A percentile compares a stretch with the other conserved stretches of the same genome.
phyloP scores from a whole-genome alignment of 2,113 vertebrate genomes.

The Syngnathus floridae region DNA sequence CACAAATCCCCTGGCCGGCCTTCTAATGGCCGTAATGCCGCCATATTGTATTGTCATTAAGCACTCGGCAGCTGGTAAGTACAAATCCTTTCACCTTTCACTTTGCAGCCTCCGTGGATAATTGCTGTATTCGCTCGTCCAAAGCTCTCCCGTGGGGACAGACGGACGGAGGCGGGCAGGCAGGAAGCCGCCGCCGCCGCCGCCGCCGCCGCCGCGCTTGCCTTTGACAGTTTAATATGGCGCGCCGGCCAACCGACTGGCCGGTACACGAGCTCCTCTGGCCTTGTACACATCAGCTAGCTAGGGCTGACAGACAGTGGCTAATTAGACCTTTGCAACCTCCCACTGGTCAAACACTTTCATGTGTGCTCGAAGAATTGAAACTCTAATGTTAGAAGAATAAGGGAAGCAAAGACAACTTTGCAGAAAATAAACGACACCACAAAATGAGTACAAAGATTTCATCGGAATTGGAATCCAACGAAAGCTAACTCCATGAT shows the following conservation, averaged over 20 bases:
- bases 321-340: constrained; percentile 62
- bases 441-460: neutral
- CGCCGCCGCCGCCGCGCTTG: constrained; percentile 4
- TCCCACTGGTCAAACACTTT: constrained; percentile 52
- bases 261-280: constrained; percentile 36
- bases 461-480: too few species aligned
- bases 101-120: constrained; percentile 59
- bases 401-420: neutral
- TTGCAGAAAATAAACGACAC: neutral
- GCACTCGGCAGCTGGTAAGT: constrained; percentile 58
- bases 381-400: constrained; percentile 31
- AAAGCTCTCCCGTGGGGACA: constrained; percentile 39
- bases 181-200: constrained; percentile 39
- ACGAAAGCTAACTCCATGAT: too few species aligned
- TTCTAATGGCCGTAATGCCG: constrained; percentile 63
- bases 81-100: constrained; percentile 58
- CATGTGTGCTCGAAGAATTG: constrained; percentile 40
- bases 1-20: constrained; percentile 39
- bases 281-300: constrained; percentile 42
- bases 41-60: constrained; percentile 66
- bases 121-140: constrained; percentile 67
- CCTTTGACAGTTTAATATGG: constrained; percentile 37
- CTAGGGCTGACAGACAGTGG: constrained; percentile 36
- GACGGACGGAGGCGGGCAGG: constrained; percentile 37
- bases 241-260: constrained; percentile 3